Conservation (phyloP, 2,888 invertebrate species). For the Eudemis profundana region DNA sequence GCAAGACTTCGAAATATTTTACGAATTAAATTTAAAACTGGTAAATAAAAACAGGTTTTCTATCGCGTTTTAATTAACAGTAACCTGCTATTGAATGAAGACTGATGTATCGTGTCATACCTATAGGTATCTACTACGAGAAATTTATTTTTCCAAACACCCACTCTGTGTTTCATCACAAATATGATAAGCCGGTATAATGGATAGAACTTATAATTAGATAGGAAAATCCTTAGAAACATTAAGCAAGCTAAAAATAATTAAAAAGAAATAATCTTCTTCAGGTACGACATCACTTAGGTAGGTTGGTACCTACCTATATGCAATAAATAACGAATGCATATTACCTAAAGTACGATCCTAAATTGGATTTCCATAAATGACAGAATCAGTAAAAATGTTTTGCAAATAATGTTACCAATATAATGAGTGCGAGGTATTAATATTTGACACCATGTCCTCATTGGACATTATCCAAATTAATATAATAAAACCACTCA, state of each 20-base stretch:
- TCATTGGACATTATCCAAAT: conserved; percentile 28
- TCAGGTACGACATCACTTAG: too few species aligned
- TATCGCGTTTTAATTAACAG: neutral
- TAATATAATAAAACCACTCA: conserved; percentile 67
- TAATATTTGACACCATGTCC: conserved; percentile 9
- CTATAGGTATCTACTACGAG: neutral
- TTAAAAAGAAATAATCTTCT: too few species aligned
- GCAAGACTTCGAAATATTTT: neutral
- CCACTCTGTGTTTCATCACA: neutral
- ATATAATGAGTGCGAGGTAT: neutral
- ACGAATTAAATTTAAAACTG: neutral
- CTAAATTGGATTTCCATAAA: conserved; percentile 14
- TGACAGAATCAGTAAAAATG: conserved; percentile 7
- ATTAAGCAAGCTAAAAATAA: too few species aligned
- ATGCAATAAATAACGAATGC: too few species aligned
- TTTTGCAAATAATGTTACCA: conserved; percentile 8
- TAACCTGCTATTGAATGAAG: neutral
- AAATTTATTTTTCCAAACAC: neutral
- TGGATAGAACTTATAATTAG: too few species aligned
- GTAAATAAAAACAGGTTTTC: neutral
- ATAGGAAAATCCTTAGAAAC: too few species aligned
- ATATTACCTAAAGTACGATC: too few species aligned
- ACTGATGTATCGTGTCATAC: neutral
- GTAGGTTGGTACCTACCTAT: neutral
- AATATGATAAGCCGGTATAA: too few species aligned